These are phyloP conservation scores for Thripadectes ignobilis DNA, from an alignment of 2,797 vertebrate genomes.

Conservation along the genomic window DNA sequence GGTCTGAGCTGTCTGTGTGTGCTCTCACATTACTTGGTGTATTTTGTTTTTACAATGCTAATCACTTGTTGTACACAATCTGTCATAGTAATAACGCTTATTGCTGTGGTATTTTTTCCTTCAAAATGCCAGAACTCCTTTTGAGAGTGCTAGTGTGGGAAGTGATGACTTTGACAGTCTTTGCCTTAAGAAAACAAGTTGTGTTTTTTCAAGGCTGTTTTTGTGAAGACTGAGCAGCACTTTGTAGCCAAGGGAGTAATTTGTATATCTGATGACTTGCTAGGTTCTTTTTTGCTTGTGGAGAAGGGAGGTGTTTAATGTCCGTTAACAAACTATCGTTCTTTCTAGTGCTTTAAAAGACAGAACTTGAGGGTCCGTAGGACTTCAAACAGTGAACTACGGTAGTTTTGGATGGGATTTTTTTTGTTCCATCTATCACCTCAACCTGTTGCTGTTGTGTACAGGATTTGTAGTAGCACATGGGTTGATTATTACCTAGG, in stretches of 20 bases:
- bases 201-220: neutral
- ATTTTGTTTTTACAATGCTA: neutral
- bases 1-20: neutral
- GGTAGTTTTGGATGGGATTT: neutral
- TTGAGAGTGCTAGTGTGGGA: neutral
- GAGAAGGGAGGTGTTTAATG: neutral
- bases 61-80: neutral
- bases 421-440: neutral
- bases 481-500: neutral
- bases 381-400: neutral
- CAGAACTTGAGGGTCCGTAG: neutral
- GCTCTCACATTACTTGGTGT: neutral
- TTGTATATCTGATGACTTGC: neutral
- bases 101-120: neutral
- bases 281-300: neutral
- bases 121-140: neutral
- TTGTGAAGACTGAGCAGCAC: neutral
- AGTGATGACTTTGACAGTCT: neutral
- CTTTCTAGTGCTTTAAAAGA: neutral
- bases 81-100: neutral
- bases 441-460: neutral
- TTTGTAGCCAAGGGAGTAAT: neutral
- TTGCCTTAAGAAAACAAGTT: constrained; percentile 3
- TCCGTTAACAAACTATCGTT: neutral
- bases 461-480: neutral